These are phyloP conservation scores for Eulithis prunata DNA, from an alignment of 2,888 invertebrate species.

Conservation along the genomic window DNA sequence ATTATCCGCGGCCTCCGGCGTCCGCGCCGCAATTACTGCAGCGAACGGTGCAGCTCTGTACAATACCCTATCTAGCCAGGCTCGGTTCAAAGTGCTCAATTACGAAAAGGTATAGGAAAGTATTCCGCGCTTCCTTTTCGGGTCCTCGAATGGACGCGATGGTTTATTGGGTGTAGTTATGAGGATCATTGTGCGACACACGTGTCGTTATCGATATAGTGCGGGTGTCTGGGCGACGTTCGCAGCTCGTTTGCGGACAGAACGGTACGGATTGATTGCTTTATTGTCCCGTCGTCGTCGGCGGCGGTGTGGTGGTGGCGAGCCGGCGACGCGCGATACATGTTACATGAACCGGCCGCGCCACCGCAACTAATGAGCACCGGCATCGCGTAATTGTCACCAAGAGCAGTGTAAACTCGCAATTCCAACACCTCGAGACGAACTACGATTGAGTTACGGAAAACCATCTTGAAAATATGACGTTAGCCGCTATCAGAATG, in stretches of 20 bases:
- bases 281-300: conserved; percentile 72
- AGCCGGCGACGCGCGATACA: conserved; percentile 72
- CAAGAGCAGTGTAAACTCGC: conserved; percentile 56
- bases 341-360: conserved; percentile 78
- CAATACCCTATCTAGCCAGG: conserved; percentile 67
- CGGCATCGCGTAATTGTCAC: conserved; percentile 75
- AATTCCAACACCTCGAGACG: conserved; percentile 52
- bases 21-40: conserved; percentile 76
- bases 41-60: conserved; percentile 62
- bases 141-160: conserved; percentile 33
- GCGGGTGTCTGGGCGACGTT: conserved; percentile 50
- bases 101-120: conserved; percentile 37
- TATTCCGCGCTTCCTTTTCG: conserved; percentile 38
- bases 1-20: conserved; percentile 77
- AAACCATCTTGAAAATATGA: conserved; percentile 63
- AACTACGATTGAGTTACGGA: conserved; percentile 63
- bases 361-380: conserved; percentile 74
- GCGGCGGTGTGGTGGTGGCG: conserved; percentile 53
- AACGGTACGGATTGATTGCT: conserved; percentile 78
- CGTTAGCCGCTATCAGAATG: conserved; percentile 57
- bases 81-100: conserved; percentile 50
- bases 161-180: conserved; percentile 41
- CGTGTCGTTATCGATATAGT: conserved; percentile 53
- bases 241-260: conserved; percentile 66
- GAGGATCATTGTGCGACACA: conserved; percentile 50